Percentiles rank a stretch among this genome's conserved stretches.
These are phyloP conservation scores for Picathartes gymnocephalus DNA, from an alignment of 2,113 vertebrate genomes.

Conservation along the genomic window DNA sequence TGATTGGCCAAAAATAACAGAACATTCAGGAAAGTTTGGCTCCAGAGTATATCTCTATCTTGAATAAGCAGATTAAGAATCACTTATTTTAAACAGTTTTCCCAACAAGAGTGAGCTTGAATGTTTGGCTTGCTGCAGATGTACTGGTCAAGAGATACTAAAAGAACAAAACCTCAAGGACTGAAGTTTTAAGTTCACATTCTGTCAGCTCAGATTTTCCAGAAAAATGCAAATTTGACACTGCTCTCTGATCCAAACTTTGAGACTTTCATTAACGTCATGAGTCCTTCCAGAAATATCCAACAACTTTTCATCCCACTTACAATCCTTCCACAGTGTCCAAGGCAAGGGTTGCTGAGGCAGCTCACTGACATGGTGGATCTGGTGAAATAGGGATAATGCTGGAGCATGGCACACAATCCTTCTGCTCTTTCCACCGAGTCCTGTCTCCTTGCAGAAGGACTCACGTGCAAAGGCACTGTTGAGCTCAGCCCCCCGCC, in stretches of 20 bases:
- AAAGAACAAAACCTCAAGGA: neutral
- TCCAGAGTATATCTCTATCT: constrained; percentile 6
- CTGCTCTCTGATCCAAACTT: neutral
- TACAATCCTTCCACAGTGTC: neutral
- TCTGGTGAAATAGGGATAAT: accelerated
- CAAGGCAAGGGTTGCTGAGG: neutral
- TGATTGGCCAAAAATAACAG: constrained; percentile 37
- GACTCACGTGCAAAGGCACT: neutral
- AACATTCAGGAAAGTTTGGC: constrained; percentile 49
- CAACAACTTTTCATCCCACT: neutral
- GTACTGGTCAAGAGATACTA: neutral
- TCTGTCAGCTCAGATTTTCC: neutral
- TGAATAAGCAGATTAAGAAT: constrained; percentile 51
- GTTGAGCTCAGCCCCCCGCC: accelerated
- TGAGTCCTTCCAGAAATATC: neutral
- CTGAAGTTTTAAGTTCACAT: neutral
- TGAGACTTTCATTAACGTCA: neutral
- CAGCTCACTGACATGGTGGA: neutral
- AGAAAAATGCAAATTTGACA: neutral
- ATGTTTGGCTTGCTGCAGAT: neutral
- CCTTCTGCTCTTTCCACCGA: neutral
- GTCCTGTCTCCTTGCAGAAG: neutral
- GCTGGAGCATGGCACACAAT: accelerated
- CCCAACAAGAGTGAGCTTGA: neutral
- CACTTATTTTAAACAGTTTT: constrained; percentile 38